Conservation (phyloP, 2,797 vertebrate genomes). For the Ctenopoma multispine region DNA sequence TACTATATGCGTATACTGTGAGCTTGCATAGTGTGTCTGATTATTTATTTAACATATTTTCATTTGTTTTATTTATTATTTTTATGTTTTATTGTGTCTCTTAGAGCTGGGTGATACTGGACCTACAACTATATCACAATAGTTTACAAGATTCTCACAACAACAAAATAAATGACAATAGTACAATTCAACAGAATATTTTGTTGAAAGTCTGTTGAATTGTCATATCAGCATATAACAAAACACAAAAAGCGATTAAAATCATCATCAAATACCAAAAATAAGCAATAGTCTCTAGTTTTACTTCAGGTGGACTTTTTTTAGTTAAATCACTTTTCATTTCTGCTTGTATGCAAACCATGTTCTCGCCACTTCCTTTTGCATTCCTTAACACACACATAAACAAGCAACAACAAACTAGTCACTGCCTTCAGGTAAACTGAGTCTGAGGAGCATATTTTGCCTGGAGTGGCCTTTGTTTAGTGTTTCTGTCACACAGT, state of each 20-base stretch:
- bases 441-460: constrained; percentile 39
- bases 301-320: neutral
- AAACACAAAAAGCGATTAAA: too few species aligned
- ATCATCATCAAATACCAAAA: too few species aligned
- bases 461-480: constrained; percentile 53
- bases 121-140: too few species aligned
- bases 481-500: constrained; percentile 43
- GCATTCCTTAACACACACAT: constrained; percentile 12
- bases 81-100: neutral
- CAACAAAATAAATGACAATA: too few species aligned
- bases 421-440: constrained; percentile 45
- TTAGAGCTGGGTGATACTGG: neutral
- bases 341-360: neutral
- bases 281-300: neutral
- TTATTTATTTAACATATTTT: neutral
- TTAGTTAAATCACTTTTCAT: neutral
- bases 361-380: constrained; percentile 6
- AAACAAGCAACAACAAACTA: constrained; percentile 1
- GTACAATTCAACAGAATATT: too few species aligned
- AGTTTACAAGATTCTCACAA: too few species aligned
- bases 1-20: neutral
- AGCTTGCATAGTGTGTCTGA: neutral
- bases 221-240: too few species aligned
- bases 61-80: neutral
- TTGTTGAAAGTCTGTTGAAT: too few species aligned